Conservation (phyloP, 2,113 vertebrate species). For the Mastomys natalensis region DNA sequence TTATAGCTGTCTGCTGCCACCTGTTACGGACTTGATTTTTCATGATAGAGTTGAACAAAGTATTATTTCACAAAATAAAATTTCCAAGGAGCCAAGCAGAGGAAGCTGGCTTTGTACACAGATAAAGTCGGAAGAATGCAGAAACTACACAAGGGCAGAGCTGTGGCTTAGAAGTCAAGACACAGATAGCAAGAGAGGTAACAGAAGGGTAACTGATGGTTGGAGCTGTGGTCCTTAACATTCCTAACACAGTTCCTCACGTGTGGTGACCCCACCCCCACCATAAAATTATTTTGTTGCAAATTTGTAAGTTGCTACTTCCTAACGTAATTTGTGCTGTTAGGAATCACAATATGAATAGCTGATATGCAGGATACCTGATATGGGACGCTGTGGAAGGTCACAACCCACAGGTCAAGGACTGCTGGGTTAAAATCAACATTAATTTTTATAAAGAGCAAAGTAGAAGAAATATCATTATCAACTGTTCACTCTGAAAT, state of each 20-base stretch:
- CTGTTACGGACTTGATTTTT: not conserved
- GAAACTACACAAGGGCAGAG: not conserved
- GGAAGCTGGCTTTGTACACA: not conserved
- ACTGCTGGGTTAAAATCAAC: not conserved
- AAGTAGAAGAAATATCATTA: not conserved
- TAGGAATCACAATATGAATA: not conserved
- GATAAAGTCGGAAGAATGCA: fast-evolving
- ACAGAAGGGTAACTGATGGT: not conserved
- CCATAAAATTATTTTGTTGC: not conserved
- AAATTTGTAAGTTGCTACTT: not conserved
- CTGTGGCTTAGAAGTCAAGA: not conserved
- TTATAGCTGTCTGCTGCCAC: not conserved
- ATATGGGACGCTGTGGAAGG: not conserved
- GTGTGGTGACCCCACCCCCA: not conserved
- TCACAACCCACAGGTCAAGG: not conserved
- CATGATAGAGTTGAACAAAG: not conserved
- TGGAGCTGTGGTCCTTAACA: not conserved
- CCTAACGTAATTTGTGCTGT: not conserved
- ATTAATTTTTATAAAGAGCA: too few species aligned
- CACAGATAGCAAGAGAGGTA: not conserved
- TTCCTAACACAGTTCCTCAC: not conserved
- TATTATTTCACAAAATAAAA: not conserved
- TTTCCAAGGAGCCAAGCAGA: not conserved
- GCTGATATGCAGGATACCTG: not conserved
- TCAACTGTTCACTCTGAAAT: not conserved